Evolutionary conservation across 30 jellyfish, hydroid and myxozoan genomes (phyloP).

Genomic region (Cassiopea xamachana): DNA sequence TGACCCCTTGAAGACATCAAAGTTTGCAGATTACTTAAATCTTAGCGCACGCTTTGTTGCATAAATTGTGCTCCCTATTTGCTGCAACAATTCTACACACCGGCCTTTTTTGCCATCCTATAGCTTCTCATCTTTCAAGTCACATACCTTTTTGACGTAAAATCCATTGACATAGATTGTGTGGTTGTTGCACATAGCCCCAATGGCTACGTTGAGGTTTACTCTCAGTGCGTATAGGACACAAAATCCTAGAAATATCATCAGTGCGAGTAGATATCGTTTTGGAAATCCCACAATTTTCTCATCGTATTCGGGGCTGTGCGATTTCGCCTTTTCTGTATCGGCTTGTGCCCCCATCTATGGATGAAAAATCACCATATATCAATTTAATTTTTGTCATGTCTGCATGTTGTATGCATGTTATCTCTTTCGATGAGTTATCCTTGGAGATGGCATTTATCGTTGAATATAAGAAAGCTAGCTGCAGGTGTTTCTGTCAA

Average conservation of each 20-base stretch:
- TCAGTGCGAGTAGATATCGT: slow-evolving; percentile 88
- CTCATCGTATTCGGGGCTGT: slow-evolving; percentile 50
- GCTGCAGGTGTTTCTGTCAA: too few relatives aligned
- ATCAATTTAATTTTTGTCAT: too few relatives aligned
- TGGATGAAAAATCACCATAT: not conserved
- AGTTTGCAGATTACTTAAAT: too few relatives aligned
- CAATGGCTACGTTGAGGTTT: slow-evolving; percentile 95
- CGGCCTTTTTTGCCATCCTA: not conserved
- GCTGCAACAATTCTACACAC: not conserved
- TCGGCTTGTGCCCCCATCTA: slow-evolving; percentile 62
- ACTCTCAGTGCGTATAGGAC: slow-evolving; percentile 93
- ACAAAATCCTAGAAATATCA: slow-evolving; percentile 94
- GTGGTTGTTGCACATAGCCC: slow-evolving; percentile 98
- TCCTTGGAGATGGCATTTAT: too few relatives aligned
- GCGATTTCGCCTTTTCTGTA: slow-evolving; percentile 47
- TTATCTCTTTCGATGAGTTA: too few relatives aligned
- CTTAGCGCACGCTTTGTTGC: too few relatives aligned
- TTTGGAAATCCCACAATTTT: slow-evolving; percentile 94
- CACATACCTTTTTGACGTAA: slow-evolving; percentile 84
- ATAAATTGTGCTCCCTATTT: too few relatives aligned
- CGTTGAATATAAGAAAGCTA: too few relatives aligned
- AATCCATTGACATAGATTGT: slow-evolving; percentile 94
- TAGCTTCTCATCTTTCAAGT: not conserved
- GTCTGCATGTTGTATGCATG: too few relatives aligned
- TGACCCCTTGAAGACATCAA: too few relatives aligned